These are phyloP conservation scores for Standfussiana lucernea DNA, from an alignment of 2,888 invertebrate species.

Conservation along the genomic window DNA sequence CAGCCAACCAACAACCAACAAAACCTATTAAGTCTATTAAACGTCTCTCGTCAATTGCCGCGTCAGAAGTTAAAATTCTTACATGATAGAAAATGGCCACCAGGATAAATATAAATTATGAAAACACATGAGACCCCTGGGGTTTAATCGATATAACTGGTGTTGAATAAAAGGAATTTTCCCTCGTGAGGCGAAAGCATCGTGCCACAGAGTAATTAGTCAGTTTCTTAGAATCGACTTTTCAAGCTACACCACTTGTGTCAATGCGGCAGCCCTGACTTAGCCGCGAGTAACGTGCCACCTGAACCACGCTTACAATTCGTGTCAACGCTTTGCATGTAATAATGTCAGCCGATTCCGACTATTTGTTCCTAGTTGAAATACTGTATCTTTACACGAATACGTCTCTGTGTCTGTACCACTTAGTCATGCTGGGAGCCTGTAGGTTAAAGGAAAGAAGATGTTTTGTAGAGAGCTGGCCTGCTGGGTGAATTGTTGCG, in stretches of 20 bases:
- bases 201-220: not conserved
- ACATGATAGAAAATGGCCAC: not conserved
- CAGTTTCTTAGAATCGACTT: not conserved
- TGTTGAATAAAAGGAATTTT: not conserved
- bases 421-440: conserved; percentile 51
- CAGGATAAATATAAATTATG: not conserved
- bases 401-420: conserved; percentile 28
- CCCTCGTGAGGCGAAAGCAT: not conserved
- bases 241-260: not conserved
- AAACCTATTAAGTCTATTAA: not conserved
- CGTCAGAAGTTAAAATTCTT: not conserved
- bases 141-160: not conserved
- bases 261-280: not conserved
- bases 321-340: not conserved
- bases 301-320: not conserved
- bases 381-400: not conserved
- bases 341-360: not conserved
- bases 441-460: conserved; percentile 25
- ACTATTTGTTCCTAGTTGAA: not conserved
- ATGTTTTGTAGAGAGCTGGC: not conserved
- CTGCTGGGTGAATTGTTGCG: conserved; percentile 21
- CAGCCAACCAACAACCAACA: too few relatives aligned
- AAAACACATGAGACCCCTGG: not conserved
- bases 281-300: not conserved
- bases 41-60: not conserved